Evolutionary conservation across 2,113 vertebrate genomes (phyloP).

Genomic region (Cryptomyrus ogoouensis): DNA sequence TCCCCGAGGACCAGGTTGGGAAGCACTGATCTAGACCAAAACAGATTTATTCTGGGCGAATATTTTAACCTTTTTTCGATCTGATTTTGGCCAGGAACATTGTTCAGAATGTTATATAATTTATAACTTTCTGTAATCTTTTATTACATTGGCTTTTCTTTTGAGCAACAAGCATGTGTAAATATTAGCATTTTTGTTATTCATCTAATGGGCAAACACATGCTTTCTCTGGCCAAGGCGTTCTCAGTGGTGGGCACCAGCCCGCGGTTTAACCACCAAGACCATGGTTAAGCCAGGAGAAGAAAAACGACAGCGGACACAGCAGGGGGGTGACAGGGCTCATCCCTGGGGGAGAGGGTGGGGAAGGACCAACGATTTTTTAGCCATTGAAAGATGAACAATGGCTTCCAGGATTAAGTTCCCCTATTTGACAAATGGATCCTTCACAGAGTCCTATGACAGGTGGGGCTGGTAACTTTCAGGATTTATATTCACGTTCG

Average conservation of each 20-base stretch:
- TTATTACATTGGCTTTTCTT: not conserved
- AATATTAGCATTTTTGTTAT: not conserved
- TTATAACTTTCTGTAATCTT: not conserved
- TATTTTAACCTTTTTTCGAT: not conserved
- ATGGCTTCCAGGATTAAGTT: constrained; percentile 55
- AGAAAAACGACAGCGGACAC: constrained; percentile 56
- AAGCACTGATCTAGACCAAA: constrained; percentile 28
- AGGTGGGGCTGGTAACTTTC: not conserved
- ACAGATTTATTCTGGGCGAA: not conserved
- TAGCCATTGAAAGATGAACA: constrained; percentile 60
- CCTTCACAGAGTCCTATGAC: constrained; percentile 48
- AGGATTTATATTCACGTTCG: not conserved
- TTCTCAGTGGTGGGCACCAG: constrained; percentile 59
- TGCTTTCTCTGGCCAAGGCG: constrained; percentile 32
- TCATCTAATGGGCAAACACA: not conserved
- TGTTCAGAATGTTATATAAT: not conserved
- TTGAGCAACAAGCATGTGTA: not conserved
- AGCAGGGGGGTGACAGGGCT: constrained; percentile 35
- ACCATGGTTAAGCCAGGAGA: constrained; percentile 59
- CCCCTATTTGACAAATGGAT: constrained; percentile 67
- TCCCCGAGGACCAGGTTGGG: not conserved
- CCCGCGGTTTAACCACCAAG: constrained; percentile 30
- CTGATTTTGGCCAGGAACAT: not conserved
- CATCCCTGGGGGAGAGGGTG: constrained; percentile 60
- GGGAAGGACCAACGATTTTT: constrained; percentile 60